Base-by-base conservation (phyloP, 1,140 invertebrate genomes). In the Drosophila parvula region DNA sequence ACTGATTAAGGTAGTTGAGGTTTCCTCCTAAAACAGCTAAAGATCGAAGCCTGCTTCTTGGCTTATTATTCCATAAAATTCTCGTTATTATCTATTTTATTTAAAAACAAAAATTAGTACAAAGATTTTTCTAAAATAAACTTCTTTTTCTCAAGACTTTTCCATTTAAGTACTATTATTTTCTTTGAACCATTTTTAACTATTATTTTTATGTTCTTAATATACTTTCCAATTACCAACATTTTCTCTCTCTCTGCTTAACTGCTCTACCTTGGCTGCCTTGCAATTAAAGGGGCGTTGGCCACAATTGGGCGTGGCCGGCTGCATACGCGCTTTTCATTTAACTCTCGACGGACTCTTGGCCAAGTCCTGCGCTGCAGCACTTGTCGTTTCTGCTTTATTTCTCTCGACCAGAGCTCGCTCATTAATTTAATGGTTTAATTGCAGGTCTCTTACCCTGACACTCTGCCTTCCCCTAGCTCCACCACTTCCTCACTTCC, bases 401-500 rank as follows among this genome's bases (percentile, higher is more conserved):
- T 71, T 71, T 64, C 77, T 61, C 38, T 61, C 38, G 30, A 53
- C 75, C 68, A 62, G 81, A 62, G 81, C 79, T 83, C 68, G 83
- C 60, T 62, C 84, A 88, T 88, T 88, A 83, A 88, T 74, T 89
- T 88, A 88, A 88, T 89, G 83, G 83, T 88, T 89, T 88, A 88
- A 88, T 88, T 89, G 83, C 78, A 60, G 83, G 62, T 81, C 47
- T 76, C 30, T 34, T 55, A 18, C 38, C 56, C 44, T 50, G 38
- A 28, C 57, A 32, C 36, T 55, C 34, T 40, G 51, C 16, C 16
- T 34, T 53, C 8, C 16, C 12, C 30, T 1, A 3, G 27, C 47
- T 50, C 14, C 28, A n/a, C 45, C 28, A 22, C 22, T 10, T 2
- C 27, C 14, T 7, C 47, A n/a, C 34, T 10, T 2, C 16, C 16